Conservation (phyloP, 2,888 invertebrate genomes). For the Athalia rosae region DNA sequence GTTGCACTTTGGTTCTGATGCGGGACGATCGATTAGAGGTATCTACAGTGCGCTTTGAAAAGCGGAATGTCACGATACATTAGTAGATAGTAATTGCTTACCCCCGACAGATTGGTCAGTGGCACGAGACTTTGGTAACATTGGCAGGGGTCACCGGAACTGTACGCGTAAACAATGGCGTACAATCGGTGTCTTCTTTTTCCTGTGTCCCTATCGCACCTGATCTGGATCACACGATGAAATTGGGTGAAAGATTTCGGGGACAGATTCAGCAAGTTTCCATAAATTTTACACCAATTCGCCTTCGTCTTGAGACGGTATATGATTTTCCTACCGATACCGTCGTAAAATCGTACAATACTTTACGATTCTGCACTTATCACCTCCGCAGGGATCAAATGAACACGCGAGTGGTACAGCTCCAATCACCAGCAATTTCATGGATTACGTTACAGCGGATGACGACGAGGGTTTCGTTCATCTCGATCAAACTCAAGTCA, state of each 20-base stretch:
- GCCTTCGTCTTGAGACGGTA: conserved; percentile 62
- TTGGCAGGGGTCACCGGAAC: conserved; percentile 72
- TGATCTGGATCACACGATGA: conserved; percentile 71
- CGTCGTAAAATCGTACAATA: background rate
- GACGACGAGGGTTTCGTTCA: conserved; percentile 72
- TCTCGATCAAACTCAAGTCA: conserved; percentile 70
- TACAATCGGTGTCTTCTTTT: conserved; percentile 65
- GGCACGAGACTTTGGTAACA: conserved; percentile 74
- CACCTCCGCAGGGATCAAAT: conserved; percentile 52
- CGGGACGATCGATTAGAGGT: conserved; percentile 50
- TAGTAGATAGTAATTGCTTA: background rate
- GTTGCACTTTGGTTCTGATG: conserved; percentile 51
- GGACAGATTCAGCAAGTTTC: conserved; percentile 75
- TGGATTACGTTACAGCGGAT: conserved; percentile 73
- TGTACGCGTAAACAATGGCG: conserved; percentile 73
- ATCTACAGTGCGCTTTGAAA: conserved; percentile 8
- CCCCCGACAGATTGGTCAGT: conserved; percentile 68
- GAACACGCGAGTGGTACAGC: conserved; percentile 56
- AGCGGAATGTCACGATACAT: background rate
- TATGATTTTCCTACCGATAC: background rate
- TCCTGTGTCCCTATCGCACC: conserved; percentile 72
- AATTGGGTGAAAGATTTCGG: conserved; percentile 73
- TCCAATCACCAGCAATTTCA: conserved; percentile 71
- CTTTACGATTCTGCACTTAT: background rate
- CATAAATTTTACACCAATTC: conserved; percentile 74